phyloP scores from a whole-genome alignment of 2,113 vertebrate genomes.

The Alouatta palliata region DNA sequence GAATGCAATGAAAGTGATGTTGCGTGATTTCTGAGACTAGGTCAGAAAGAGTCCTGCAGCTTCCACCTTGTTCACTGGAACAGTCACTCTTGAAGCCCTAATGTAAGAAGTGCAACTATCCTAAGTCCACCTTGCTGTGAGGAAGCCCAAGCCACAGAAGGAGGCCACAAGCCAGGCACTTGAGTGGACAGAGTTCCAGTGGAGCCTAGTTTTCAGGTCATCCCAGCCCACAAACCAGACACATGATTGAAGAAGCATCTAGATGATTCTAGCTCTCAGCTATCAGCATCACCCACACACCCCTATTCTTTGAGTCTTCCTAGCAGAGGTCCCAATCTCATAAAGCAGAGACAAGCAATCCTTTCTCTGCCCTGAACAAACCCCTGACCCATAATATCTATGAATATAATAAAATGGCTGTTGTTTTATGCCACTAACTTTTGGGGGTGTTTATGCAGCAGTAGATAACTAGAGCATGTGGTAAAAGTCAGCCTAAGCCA shows the following conservation, averaged over 20 bases:
- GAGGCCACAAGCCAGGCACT: no score
- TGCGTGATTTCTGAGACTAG: neutral
- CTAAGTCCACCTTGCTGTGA: neutral
- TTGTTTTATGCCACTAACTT: neutral
- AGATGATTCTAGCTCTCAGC: neutral
- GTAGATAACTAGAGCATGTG: neutral
- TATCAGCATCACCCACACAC: neutral
- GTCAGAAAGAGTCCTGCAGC: neutral
- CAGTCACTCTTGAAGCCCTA: neutral
- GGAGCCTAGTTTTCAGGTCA: neutral
- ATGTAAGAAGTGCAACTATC: neutral
- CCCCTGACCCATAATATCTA: neutral
- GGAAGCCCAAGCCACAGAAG: neutral
- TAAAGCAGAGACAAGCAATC: neutral
- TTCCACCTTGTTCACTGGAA: neutral
- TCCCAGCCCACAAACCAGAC: neutral
- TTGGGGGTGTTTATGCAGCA: neutral
- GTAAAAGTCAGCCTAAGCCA: slow-evolving; percentile 51
- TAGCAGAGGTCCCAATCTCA: neutral
- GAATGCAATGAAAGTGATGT: neutral
- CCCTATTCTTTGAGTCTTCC: neutral
- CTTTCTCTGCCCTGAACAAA: neutral
- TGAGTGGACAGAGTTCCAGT: neutral
- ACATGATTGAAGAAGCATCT: neutral
- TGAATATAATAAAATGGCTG: neutral